Base-by-base conservation (phyloP, 2,888 invertebrate species). In the Drosophila kanekoi region DNA sequence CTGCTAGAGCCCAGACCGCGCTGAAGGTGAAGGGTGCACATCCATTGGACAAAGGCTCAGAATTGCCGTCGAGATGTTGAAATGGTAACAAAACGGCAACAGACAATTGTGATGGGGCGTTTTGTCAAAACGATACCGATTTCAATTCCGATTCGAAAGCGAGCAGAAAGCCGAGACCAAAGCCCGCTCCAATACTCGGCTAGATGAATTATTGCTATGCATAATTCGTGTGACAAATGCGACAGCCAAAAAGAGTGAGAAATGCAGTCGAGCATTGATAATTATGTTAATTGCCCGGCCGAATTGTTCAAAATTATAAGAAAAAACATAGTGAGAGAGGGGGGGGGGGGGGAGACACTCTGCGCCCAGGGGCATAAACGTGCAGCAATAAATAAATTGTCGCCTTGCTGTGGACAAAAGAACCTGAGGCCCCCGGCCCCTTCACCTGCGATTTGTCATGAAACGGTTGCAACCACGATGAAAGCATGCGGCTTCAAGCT, bases 141-240 rank as follows among this genome's bases (percentile, higher is more conserved):
- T 75, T 45, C 76, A 59, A 66, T 64, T 73, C 35, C 79, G 51
- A 87, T 84, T 87, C 85, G 87, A 87, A 82, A 88, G 83, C 87
- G 87, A 79, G 67, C 65, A 87, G 61, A 71, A 61, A 68, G 63
- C 58, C 40, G 44, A 13, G 56, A 51, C 45, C 18, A 35, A 41
- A 35, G 37, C 41, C 32, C 14, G 23, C 23, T 13, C 43, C 45
- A 63, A 62, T 14, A 37, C 20, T 23, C 40, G 18, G 47, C 35
- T 47, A 38, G 38, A 47, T 43, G 41, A 72, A 56, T 40, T 53
- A 60, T 59, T 60, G 61, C 56, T 79, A 80, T 87, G 85, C 87
- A 87, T 84, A 85, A 89, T 89, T 89, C 75, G 70, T 81, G 76
- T 84, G 89, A 81, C 89, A 86, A 89, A 89, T 77, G 86, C 52